Base-by-base conservation (phyloP, 2,797 vertebrate genomes). In the Ptychobarbus kaznakovi region DNA sequence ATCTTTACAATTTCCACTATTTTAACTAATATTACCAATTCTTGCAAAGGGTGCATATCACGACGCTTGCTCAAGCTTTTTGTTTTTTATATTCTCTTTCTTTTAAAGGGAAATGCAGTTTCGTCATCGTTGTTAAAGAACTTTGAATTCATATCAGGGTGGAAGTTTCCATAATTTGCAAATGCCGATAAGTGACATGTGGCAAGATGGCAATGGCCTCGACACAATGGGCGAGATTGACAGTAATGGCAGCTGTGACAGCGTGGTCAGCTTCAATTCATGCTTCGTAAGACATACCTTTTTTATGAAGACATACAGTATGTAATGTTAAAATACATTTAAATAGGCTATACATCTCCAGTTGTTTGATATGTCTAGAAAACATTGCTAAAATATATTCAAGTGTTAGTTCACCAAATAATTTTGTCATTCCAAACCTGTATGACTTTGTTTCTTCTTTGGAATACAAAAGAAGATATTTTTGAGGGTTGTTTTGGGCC, bases 111-210 rank as follows among this genome's bases (percentile, higher is more conserved):
- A 49, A 22, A 84, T 84, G 40, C 65, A 18, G 46, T 40, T 63
- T 79, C 8, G 15, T 81, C 75, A 35, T 22, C 22, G 65, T 46
- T 79, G 38, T 18, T 83, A 46, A 72, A 44, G 40, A 76, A 68
- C 8, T 8, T 13, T 51, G 44, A 38, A 49, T 76, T 86, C 53
- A 56, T n/a, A 20, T n/a, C n/a, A 12, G 38, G 9, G 32, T 20
- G 40, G 38, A 80, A 28, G 2, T 46, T 5, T 28, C 53, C n/a
- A 10, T 85, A 6, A 74, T 86, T 69, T 89, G 94, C 90, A 87
- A 66, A 99, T 98, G 97, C 97, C 96, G 0, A 96, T 93, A 93
- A 96, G 95, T 82, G 96, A 96, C 86, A 95, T 94, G 85, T 96
- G 96, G 95, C 93, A 94, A 87, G 95, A 93, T 58, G 95, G 92